Conservation (phyloP, 1,140 invertebrate species). For the Drosophila funebris region DNA sequence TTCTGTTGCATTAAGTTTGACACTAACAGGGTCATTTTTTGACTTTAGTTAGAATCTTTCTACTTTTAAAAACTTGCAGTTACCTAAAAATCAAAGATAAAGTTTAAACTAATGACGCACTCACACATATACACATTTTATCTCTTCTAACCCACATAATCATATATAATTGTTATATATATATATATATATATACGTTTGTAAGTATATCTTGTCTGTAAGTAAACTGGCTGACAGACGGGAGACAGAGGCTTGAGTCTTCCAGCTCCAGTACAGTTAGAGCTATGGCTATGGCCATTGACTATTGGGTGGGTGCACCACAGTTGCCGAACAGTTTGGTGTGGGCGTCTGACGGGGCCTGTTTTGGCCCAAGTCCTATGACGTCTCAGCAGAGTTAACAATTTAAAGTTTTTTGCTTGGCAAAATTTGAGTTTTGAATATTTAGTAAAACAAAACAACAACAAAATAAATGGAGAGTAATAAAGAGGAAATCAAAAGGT, state of each 20-base stretch:
- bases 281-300: conserved; percentile 55
- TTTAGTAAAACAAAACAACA: conserved; percentile 3
- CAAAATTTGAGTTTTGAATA: conserved; percentile 23
- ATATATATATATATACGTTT: not conserved
- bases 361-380: conserved; percentile 43
- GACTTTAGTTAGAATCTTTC: not conserved
- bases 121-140: conserved; percentile 22
- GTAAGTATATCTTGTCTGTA: conserved; percentile 44
- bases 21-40: too few species aligned
- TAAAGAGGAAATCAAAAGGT: conserved; percentile 30
- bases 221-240: conserved; percentile 52
- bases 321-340: conserved; percentile 35
- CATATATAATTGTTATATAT: not conserved
- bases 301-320: conserved; percentile 72
- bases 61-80: not conserved
- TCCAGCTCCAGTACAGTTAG: conserved; percentile 52
- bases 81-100: conserved; percentile 19
- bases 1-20: too few species aligned
- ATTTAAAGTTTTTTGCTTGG: conserved; percentile 15
- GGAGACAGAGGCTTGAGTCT: conserved; percentile 33
- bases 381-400: conserved; percentile 25
- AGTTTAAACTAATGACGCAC: conserved; percentile 46
- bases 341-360: conserved; percentile 25
- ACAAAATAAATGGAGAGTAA: not conserved
- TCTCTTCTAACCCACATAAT: conserved; percentile 59